Percentiles rank a stretch among this genome's conserved stretches.
Evolutionary conservation across 2,888 invertebrate species (phyloP).

Genomic region (Ichneumoninae sp.): DNA sequence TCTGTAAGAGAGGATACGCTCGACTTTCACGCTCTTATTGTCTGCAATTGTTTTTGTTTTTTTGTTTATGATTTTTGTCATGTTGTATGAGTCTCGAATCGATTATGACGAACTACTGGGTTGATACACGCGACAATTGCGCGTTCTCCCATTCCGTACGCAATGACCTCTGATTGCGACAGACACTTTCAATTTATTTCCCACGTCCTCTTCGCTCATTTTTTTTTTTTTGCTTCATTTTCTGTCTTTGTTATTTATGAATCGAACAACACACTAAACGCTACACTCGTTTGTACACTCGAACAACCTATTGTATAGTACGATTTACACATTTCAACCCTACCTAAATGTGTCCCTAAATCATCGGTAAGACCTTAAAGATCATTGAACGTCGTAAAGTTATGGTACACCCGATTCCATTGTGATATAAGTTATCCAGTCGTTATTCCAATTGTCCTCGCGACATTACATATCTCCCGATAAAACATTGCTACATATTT

Average conservation of each 20-base stretch:
- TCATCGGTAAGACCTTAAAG: conserved; percentile 35
- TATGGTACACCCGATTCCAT: conserved; percentile 57
- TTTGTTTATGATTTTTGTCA: conserved; percentile 50
- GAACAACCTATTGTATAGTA: conserved; percentile 66
- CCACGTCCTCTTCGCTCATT: neutral
- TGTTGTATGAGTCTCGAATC: conserved; percentile 47
- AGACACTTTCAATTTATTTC: conserved; percentile 52
- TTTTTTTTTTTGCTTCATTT: conserved; percentile 17
- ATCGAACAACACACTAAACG: conserved; percentile 65
- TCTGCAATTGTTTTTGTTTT: conserved; percentile 56
- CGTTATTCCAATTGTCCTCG: conserved; percentile 13
- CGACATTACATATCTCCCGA: neutral
- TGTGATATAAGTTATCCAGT: conserved; percentile 12
- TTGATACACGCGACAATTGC: conserved; percentile 36
- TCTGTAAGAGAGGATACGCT: conserved; percentile 49
- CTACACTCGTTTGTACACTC: conserved; percentile 66
- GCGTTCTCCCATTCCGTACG: conserved; percentile 46
- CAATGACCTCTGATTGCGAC: conserved; percentile 57
- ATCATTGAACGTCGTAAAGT: conserved; percentile 65
- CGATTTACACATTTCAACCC: conserved; percentile 60
- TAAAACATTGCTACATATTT: neutral
- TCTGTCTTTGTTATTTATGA: conserved; percentile 51
- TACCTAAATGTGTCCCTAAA: conserved; percentile 52
- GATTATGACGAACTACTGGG: conserved; percentile 47
- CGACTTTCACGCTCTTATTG: conserved; percentile 66